These are phyloP conservation scores for Lepetodrilus schrolli DNA, from an alignment of 2,888 invertebrate species.

Conservation along the genomic window DNA sequence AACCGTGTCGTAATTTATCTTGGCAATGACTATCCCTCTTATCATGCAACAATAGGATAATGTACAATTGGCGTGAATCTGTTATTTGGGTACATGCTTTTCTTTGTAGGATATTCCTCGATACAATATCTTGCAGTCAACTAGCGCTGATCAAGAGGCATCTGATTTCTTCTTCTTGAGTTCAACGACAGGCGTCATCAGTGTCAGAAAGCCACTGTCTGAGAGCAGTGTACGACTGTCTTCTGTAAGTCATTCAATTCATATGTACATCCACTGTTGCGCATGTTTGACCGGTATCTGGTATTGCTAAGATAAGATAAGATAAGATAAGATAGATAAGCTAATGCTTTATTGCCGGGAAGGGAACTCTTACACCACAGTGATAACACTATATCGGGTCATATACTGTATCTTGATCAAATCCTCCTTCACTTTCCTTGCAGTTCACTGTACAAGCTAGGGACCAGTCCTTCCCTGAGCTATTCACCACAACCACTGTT, in stretches of 20 bases:
- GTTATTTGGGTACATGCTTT: no score
- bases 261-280: background rate
- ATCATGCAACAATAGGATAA: no score
- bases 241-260: no score
- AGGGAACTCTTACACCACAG: no score
- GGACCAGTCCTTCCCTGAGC: constrained; percentile 54
- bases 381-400: no score
- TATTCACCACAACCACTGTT: constrained; percentile 49
- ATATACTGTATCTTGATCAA: no score
- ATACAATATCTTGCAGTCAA: constrained; percentile 42
- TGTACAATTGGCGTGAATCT: no score
- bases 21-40: no score
- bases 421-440: background rate
- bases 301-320: background rate
- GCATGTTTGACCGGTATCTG: background rate
- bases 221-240: constrained; percentile 37
- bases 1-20: no score
- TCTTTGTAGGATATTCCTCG: constrained; percentile 37
- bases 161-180: constrained; percentile 40
- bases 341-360: no score
- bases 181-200: constrained; percentile 46
- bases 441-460: constrained; percentile 49
- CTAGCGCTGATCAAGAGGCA: constrained; percentile 33
- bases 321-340: no score
- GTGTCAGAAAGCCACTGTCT: constrained; percentile 43